Evolutionary conservation across 2,797 vertebrate genomes (phyloP).

Genomic region (Gephyroberyx darwinii): DNA sequence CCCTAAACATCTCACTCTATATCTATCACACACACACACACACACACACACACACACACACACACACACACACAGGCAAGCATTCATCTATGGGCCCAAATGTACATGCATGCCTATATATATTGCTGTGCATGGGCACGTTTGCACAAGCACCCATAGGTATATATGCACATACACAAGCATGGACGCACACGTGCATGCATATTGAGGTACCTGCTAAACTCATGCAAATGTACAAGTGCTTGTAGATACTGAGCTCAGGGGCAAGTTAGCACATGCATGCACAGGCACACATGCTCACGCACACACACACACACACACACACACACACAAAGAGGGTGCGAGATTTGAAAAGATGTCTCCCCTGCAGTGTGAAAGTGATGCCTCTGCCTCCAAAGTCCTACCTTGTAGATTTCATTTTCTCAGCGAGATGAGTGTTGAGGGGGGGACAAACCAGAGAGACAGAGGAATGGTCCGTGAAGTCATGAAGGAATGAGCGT

Average conservation of each 20-base stretch:
- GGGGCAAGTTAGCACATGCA: background rate
- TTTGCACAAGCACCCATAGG: background rate
- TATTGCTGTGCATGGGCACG: background rate
- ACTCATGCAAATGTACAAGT: slow-evolving; percentile 1
- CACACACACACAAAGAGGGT: background rate
- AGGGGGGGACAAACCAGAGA: background rate
- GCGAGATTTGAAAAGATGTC: slow-evolving; percentile 11
- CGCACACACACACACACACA: background rate
- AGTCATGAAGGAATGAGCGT: slow-evolving; percentile 7
- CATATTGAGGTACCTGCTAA: background rate
- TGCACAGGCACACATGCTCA: background rate
- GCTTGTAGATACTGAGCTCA: background rate
- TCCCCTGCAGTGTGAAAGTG: slow-evolving; percentile 20
- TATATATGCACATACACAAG: too few species aligned
- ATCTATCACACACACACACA: background rate
- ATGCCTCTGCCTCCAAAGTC: slow-evolving; percentile 7
- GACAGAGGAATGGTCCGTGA: background rate
- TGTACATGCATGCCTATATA: background rate
- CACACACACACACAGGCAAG: background rate
- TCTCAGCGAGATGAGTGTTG: slow-evolving; percentile 12
- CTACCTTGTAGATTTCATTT: slow-evolving; percentile 8
- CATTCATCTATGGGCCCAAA: too few species aligned
- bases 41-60: background rate
- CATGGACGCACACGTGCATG: background rate
- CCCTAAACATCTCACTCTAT: too few species aligned